Percentiles rank a stretch among this genome's conserved stretches.
phyloP scores from a whole-genome alignment of 2,888 invertebrate species.

The Synanthedon vespiformis region DNA sequence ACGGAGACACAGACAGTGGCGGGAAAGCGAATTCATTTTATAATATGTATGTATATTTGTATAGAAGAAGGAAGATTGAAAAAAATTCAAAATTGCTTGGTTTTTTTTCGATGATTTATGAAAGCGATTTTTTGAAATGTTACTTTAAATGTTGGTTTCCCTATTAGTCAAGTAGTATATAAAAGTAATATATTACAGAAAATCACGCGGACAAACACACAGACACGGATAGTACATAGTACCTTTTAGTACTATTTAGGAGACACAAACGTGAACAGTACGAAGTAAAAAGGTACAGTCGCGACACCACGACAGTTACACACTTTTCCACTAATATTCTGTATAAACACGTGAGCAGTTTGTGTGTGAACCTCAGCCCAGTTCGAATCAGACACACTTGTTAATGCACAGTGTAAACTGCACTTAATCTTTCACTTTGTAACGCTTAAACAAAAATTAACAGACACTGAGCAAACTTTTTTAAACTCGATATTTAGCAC shows the following conservation, averaged over 20 bases:
- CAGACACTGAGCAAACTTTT: conserved; percentile 42
- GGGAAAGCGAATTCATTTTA: too few species aligned
- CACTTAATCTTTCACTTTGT: conserved; percentile 63
- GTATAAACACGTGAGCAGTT: conserved; percentile 35
- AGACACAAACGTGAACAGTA: too few species aligned
- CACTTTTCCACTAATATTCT: conserved; percentile 34
- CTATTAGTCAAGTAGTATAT: too few species aligned
- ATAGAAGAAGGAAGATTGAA: too few species aligned
- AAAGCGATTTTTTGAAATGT: too few species aligned
- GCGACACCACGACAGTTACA: conserved; percentile 40
- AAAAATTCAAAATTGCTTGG: too few species aligned
- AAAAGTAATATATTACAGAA: not conserved
- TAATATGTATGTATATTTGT: too few species aligned
- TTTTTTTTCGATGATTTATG: too few species aligned
- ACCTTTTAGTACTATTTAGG: too few species aligned
- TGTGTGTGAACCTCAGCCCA: conserved; percentile 57
- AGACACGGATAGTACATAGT: not conserved
- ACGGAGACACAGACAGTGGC: too few species aligned
- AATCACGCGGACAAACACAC: not conserved
- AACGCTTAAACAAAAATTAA: conserved; percentile 55
- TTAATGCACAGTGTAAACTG: conserved; percentile 47
- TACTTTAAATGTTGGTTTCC: too few species aligned
- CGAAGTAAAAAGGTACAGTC: not conserved
- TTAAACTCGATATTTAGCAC: conserved; percentile 33
- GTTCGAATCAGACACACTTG: conserved; percentile 45